Conservation (phyloP, 92 coral and sea anemone genomes). For the Hydrozoanthus gracilis region DNA sequence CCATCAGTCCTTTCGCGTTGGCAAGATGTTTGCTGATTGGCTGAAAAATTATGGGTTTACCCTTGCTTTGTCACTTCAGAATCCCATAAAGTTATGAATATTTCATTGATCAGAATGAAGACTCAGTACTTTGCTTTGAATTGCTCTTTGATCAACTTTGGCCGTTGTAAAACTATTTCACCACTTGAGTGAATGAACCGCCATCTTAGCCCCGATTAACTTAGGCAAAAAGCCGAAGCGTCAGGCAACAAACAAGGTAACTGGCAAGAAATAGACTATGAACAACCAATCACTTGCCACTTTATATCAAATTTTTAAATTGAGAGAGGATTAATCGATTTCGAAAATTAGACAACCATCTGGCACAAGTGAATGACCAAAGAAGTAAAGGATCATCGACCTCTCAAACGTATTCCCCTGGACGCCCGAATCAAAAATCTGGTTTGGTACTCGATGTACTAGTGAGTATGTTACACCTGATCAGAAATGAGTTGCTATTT, state of each 20-base stretch:
- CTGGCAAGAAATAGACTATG: background rate
- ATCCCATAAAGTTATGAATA: constrained; percentile 32
- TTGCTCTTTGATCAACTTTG: background rate
- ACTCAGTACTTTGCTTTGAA: background rate
- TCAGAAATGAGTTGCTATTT: too few species aligned
- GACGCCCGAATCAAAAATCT: background rate
- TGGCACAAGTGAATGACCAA: constrained; percentile 40
- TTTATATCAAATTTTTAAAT: constrained; percentile 21
- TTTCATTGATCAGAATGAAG: constrained; percentile 23
- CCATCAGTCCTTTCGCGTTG: background rate
- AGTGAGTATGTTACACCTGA: too few species aligned
- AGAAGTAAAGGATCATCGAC: constrained; percentile 6
- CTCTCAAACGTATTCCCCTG: background rate
- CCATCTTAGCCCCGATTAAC: background rate
- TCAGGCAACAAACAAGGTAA: background rate
- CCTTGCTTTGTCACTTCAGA: constrained; percentile 16
- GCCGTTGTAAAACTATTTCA: background rate
- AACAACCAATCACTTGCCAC: constrained; percentile 36
- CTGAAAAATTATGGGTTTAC: constrained; percentile 21
- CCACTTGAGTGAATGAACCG: background rate
- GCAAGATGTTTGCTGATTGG: constrained; percentile 5
- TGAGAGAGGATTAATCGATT: constrained; percentile 39
- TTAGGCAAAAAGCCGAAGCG: background rate
- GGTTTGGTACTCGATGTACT: background rate
- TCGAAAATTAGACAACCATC: constrained; percentile 42